Percentiles rank a stretch among this genome's conserved stretches.
These are phyloP conservation scores for Cordilura impudica DNA, from an alignment of 2,888 invertebrate genomes.

Conservation along the genomic window DNA sequence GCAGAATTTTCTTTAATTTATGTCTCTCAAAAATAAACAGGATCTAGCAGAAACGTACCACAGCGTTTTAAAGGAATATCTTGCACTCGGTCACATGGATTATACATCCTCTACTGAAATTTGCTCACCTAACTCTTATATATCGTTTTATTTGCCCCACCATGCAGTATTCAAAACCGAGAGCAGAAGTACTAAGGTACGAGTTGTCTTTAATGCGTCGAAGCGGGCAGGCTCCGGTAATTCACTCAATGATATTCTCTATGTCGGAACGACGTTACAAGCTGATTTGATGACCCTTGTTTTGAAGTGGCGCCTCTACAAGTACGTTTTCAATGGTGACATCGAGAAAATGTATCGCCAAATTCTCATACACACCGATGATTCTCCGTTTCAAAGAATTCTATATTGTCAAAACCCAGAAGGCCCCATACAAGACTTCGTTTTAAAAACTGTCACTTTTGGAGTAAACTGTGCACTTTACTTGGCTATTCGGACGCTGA, in stretches of 20 bases:
- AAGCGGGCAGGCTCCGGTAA: constrained; percentile 21
- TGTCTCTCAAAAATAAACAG: neutral
- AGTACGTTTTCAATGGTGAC: constrained; percentile 58
- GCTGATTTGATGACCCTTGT: constrained; percentile 32
- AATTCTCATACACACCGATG: constrained; percentile 29
- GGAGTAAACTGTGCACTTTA: too few species aligned
- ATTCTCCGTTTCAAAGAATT: constrained; percentile 53
- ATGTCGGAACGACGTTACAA: constrained; percentile 47
- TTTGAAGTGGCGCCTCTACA: constrained; percentile 30
- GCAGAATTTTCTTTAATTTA: too few species aligned
- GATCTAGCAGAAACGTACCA: neutral
- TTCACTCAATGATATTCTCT: constrained; percentile 47
- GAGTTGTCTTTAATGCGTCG: constrained; percentile 62
- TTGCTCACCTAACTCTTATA: neutral
- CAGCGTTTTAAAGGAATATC: neutral
- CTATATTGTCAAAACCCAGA: constrained; percentile 14
- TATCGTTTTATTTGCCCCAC: constrained; percentile 53
- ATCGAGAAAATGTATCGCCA: too few species aligned
- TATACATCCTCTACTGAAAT: neutral
- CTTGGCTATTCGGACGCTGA: too few species aligned
- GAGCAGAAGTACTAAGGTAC: constrained; percentile 49
- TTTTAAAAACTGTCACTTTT: too few species aligned
- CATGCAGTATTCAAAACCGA: constrained; percentile 50
- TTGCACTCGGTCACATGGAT: neutral
- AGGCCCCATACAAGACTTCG: constrained; percentile 14